Percentiles rank a stretch among this genome's conserved stretches.
phyloP scores from a whole-genome alignment of 2,113 vertebrate genomes.

The Pycnonotus jocosus region DNA sequence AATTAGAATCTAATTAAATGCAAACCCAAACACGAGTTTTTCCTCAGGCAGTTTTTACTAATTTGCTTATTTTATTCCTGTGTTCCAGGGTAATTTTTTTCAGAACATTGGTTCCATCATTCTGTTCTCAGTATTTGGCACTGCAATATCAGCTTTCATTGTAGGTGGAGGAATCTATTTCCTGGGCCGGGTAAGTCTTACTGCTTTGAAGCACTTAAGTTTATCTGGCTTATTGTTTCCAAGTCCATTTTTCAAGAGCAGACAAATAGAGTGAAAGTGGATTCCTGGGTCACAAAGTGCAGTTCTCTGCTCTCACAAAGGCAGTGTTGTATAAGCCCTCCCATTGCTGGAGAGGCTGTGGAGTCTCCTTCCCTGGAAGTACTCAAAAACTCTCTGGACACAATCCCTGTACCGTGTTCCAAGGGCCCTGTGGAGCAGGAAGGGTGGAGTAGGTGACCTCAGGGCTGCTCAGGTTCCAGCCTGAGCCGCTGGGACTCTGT shows the following conservation, averaged over 20 bases:
- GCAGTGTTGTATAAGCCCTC: background rate
- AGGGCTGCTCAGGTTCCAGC: background rate
- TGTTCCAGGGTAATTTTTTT: slow-evolving; percentile 94
- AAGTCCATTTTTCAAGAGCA: background rate
- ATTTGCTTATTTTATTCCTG: background rate
- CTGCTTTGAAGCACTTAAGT: background rate
- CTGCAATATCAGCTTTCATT: slow-evolving; percentile 95
- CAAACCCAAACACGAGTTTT: background rate
- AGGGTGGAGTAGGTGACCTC: background rate
- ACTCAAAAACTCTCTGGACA: background rate
- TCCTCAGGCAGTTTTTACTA: background rate
- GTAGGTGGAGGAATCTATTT: slow-evolving; percentile 98
- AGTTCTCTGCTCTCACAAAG: background rate
- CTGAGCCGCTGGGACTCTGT: background rate
- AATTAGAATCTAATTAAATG: background rate
- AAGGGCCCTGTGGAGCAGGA: background rate
- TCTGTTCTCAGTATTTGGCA: slow-evolving; percentile 95
- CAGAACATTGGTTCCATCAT: slow-evolving; percentile 98
- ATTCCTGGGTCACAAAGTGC: background rate
- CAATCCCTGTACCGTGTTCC: background rate
- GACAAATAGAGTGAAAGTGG: background rate
- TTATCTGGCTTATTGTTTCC: background rate
- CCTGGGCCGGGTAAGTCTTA: slow-evolving; percentile 87
- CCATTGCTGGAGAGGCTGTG: background rate
- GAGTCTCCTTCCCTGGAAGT: background rate